These are phyloP conservation scores for Leptinotarsa peninsularis DNA, from an alignment of 2,888 invertebrate genomes.

Conservation along the genomic window DNA sequence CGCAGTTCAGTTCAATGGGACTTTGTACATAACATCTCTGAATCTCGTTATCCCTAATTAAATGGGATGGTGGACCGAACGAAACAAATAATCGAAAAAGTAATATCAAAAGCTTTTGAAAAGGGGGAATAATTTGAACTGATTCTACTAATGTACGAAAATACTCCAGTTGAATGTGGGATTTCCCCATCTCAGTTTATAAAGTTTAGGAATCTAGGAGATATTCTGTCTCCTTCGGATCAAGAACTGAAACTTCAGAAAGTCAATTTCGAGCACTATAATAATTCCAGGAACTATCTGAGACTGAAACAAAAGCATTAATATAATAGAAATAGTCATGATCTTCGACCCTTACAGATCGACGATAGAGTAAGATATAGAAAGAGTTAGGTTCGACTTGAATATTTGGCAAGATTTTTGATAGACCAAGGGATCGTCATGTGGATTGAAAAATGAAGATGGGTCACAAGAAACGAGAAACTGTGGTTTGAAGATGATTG, in stretches of 20 bases:
- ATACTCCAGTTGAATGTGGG: conserved; percentile 6
- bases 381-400: neutral
- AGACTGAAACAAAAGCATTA: conserved; percentile 14
- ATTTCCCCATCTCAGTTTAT: conserved; percentile 27
- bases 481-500: too few relatives aligned
- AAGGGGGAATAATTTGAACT: conserved; percentile 5
- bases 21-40: conserved; percentile 19
- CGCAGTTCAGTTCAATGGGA: conserved; percentile 1
- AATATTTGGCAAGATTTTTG: conserved; percentile 3
- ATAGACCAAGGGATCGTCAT: conserved; percentile 8
- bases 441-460: neutral
- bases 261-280: conserved; percentile 7
- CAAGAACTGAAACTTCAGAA: conserved; percentile 2
- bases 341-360: neutral
- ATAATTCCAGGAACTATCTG: neutral
- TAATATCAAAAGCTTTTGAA: conserved; percentile 4
- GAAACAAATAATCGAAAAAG: neutral
- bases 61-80: conserved; percentile 25
- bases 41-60: conserved; percentile 23
- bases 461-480: conserved; percentile 8
- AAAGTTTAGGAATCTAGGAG: conserved; percentile 12
- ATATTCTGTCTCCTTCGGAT: neutral
- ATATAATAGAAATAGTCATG: conserved; percentile 10
- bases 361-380: neutral
- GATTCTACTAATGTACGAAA: conserved; percentile 5